A percentile compares a stretch with the other conserved stretches of the same genome.
These are phyloP conservation scores for Mamestra configurata DNA, from an alignment of 1,140 invertebrate species.

Conservation along the genomic window DNA sequence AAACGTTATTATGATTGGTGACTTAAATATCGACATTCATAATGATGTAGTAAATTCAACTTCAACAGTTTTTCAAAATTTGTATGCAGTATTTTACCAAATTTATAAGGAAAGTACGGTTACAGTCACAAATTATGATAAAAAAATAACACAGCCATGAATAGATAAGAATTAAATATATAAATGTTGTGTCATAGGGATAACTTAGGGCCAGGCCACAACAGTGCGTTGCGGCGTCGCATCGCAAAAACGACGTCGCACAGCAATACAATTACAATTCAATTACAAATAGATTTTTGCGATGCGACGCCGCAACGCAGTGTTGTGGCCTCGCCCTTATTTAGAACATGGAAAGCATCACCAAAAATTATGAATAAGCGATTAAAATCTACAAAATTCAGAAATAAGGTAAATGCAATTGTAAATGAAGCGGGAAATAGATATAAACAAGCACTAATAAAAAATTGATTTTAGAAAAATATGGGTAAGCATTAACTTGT, in stretches of 20 bases:
- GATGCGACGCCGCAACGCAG: too few species aligned
- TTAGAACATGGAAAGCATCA: slow-evolving; percentile 56
- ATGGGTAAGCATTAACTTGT: slow-evolving; percentile 58
- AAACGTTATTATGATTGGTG: slow-evolving; percentile 57
- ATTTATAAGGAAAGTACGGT: slow-evolving; percentile 54
- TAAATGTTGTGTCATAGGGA: slow-evolving; percentile 53
- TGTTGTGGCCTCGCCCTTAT: too few species aligned
- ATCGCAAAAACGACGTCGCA: too few species aligned
- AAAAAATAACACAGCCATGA: slow-evolving; percentile 52
- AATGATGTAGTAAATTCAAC: neutral
- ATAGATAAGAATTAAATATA: slow-evolving; percentile 48
- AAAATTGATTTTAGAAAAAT: slow-evolving; percentile 60
- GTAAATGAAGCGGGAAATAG: slow-evolving; percentile 62
- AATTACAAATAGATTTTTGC: too few species aligned
- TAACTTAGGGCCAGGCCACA: too few species aligned
- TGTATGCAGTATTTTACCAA: slow-evolving; percentile 45
- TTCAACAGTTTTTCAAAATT: slow-evolving; percentile 39
- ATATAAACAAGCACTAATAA: slow-evolving; percentile 52
- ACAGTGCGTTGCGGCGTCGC: too few species aligned
- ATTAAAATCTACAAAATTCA: slow-evolving; percentile 60
- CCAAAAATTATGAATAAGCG: slow-evolving; percentile 55
- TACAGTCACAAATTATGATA: slow-evolving; percentile 32
- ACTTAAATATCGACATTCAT: slow-evolving; percentile 57
- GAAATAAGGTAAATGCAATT: slow-evolving; percentile 61
- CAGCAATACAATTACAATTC: too few species aligned